Evolutionary conservation across 2,888 invertebrate genomes (phyloP).

Genomic region (Tipula unca): DNA sequence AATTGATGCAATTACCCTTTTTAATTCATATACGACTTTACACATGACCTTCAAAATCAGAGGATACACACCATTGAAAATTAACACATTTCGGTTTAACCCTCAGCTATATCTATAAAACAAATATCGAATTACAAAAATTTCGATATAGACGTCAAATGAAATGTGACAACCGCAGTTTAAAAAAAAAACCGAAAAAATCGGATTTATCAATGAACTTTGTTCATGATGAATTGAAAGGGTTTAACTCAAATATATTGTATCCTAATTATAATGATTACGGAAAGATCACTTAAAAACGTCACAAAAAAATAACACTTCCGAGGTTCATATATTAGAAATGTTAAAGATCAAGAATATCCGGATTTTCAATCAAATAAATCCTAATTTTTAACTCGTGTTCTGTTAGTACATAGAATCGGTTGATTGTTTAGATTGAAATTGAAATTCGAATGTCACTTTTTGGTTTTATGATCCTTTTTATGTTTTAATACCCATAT

Average conservation of each 20-base stretch:
- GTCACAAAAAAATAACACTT: not conserved
- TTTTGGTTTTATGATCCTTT: too few relatives aligned
- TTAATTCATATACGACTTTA: not conserved
- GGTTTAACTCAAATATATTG: not conserved
- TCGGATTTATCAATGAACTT: not conserved
- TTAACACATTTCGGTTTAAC: not conserved
- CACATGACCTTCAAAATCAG: not conserved
- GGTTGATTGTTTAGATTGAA: too few relatives aligned
- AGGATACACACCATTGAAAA: not conserved
- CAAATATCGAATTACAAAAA: not conserved
- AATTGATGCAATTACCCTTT: not conserved
- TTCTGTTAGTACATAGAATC: too few relatives aligned
- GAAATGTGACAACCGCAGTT: not conserved
- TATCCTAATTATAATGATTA: not conserved
- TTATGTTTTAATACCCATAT: too few relatives aligned
- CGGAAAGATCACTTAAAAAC: not conserved
- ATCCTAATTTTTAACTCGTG: too few relatives aligned
- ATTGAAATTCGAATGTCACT: too few relatives aligned
- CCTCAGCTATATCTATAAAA: not conserved
- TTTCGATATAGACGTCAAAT: not conserved
- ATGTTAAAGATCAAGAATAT: not conserved
- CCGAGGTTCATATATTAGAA: not conserved
- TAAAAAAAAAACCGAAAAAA: too few relatives aligned
- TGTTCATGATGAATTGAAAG: not conserved
- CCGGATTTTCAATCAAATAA: too few relatives aligned